phyloP scores from a whole-genome alignment of 2,113 vertebrate species.

The Tauraco erythrolophus region DNA sequence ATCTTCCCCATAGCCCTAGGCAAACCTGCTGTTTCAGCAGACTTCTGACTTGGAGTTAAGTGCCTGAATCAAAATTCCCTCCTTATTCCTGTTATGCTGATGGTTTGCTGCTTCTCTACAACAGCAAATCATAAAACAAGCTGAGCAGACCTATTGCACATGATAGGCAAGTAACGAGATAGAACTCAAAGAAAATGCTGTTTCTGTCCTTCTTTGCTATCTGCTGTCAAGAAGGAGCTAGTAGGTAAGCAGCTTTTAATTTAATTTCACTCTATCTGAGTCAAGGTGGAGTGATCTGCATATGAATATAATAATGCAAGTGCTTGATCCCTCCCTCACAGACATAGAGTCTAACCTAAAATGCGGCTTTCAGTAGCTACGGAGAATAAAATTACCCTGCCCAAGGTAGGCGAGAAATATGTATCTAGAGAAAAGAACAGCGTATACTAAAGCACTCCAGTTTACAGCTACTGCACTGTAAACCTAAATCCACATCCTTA shows the following conservation, averaged over 20 bases:
- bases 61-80: background rate
- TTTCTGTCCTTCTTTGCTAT: background rate
- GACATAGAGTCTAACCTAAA: background rate
- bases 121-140: background rate
- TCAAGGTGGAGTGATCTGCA: background rate
- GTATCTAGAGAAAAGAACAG: background rate
- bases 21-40: background rate
- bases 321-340: background rate
- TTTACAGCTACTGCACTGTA: background rate
- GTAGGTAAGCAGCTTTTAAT: constrained; percentile 20
- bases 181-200: background rate
- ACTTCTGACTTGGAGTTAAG: background rate
- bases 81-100: background rate
- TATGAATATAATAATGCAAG: background rate
- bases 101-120: background rate
- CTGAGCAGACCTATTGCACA: background rate
- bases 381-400: background rate
- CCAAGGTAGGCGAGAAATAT: background rate
- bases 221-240: background rate
- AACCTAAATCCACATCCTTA: background rate
- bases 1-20: background rate
- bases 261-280: background rate
- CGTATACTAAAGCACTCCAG: background rate
- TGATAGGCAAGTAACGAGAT: background rate
- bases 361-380: background rate